These are phyloP conservation scores for Pyrrhia umbra DNA, from an alignment of 2,888 invertebrate genomes.

Conservation along the genomic window DNA sequence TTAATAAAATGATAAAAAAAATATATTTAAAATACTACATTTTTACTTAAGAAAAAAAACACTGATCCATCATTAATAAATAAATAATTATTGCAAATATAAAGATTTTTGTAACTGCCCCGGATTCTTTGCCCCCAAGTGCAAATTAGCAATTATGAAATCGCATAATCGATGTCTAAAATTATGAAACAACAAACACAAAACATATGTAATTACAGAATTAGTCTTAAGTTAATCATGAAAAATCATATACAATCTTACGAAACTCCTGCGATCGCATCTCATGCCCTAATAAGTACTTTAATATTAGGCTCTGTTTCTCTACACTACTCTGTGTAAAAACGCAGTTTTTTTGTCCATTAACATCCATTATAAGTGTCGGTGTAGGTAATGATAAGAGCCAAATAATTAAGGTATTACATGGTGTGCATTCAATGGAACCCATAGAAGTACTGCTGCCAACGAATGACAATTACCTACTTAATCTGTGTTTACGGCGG, in stretches of 20 bases:
- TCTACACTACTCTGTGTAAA: not conserved
- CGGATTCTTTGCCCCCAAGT: too few species aligned
- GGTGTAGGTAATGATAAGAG: slow-evolving; percentile 27
- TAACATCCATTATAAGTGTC: slow-evolving; percentile 10
- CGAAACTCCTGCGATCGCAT: not conserved
- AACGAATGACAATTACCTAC: slow-evolving; percentile 10
- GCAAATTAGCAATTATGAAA: too few species aligned
- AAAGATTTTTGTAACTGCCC: too few species aligned
- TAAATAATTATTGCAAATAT: too few species aligned
- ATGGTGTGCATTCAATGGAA: slow-evolving; percentile 34
- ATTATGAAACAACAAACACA: not conserved
- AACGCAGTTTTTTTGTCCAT: slow-evolving; percentile 1
- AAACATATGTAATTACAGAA: not conserved
- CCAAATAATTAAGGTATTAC: slow-evolving; percentile 38
- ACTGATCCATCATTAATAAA: too few species aligned
- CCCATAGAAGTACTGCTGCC: not conserved
- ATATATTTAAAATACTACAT: too few species aligned
- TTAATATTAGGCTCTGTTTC: slow-evolving; percentile 16
- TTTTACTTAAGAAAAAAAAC: too few species aligned
- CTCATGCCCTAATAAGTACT: not conserved
- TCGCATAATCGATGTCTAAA: too few species aligned
- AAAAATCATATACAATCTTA: not conserved
- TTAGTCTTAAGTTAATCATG: not conserved
- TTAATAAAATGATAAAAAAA: too few species aligned
- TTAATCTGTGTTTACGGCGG: not conserved